phyloP scores from a whole-genome alignment of 2,113 vertebrate genomes.

The Edolisoma coerulescens region DNA sequence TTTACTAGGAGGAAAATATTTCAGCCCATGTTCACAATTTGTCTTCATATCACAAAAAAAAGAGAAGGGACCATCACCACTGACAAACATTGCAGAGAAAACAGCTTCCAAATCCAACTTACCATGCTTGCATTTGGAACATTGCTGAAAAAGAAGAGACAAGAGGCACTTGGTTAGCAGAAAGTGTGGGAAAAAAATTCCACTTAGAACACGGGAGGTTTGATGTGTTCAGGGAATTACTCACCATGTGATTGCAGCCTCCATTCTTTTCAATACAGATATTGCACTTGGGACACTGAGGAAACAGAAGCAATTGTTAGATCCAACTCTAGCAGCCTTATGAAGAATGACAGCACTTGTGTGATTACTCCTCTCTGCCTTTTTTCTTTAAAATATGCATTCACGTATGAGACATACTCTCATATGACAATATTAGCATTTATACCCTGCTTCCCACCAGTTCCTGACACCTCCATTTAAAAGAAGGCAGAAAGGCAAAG shows the following conservation, averaged over 20 bases:
- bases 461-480: constrained; percentile 17
- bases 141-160: constrained; percentile 88
- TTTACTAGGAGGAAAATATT: neutral
- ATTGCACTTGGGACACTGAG: constrained; percentile 99
- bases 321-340: neutral
- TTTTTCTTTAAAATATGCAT: neutral
- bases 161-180: constrained; percentile 36
- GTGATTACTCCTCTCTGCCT: neutral
- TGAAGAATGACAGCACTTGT: neutral
- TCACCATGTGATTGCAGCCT: constrained; percentile 99
- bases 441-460: neutral
- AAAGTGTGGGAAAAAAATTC: neutral
- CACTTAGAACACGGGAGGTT: neutral
- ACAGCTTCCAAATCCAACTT: constrained; percentile 50
- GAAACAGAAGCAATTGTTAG: constrained; percentile 56
- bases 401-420: accelerated
- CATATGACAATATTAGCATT: neutral
- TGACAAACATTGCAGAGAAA: neutral
- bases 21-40: neutral
- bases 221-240: constrained; percentile 39
- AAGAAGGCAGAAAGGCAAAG: neutral
- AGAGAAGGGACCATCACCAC: neutral
- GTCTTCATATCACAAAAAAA: neutral
- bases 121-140: constrained; percentile 99
- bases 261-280: constrained; percentile 99